Percentiles rank a stretch among this genome's conserved stretches.
Evolutionary conservation across 2,888 invertebrate species (phyloP).

Genomic region (Pherbina coryleti): DNA sequence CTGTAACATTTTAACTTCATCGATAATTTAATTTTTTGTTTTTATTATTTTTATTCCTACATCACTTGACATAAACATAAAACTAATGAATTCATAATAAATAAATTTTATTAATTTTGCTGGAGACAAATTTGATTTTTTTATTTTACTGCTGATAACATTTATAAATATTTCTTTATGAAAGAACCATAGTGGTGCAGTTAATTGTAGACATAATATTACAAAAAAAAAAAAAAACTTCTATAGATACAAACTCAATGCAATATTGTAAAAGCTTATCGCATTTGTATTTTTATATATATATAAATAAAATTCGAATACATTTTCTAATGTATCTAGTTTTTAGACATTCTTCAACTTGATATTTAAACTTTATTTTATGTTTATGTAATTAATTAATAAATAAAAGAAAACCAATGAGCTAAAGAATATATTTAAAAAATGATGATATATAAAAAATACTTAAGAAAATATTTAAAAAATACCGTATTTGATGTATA

Average conservation of each 20-base stretch:
- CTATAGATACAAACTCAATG: neutral
- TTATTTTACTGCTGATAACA: neutral
- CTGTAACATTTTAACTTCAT: neutral
- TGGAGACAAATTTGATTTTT: neutral
- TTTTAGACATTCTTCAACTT: neutral
- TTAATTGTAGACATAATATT: conserved; percentile 3
- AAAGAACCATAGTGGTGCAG: conserved; percentile 6
- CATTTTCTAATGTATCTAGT: neutral
- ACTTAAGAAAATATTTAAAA: too few species aligned
- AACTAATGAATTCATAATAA: conserved; percentile 1
- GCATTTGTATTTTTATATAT: conserved; percentile 26
- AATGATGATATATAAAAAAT: neutral
- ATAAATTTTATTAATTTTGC: neutral
- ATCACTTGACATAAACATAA: neutral
- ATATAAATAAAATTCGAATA: neutral
- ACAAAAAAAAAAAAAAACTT: neutral
- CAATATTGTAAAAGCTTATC: neutral
- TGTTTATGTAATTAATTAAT: conserved; percentile 11
- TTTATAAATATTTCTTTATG: neutral
- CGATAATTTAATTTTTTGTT: neutral
- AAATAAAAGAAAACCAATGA: conserved; percentile 22
- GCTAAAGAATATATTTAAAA: neutral
- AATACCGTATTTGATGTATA: too few species aligned
- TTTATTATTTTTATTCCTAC: neutral
- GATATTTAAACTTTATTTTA: neutral